These are phyloP conservation scores for Serinus canaria DNA, from an alignment of 2,113 vertebrate genomes.

Conservation along the genomic window DNA sequence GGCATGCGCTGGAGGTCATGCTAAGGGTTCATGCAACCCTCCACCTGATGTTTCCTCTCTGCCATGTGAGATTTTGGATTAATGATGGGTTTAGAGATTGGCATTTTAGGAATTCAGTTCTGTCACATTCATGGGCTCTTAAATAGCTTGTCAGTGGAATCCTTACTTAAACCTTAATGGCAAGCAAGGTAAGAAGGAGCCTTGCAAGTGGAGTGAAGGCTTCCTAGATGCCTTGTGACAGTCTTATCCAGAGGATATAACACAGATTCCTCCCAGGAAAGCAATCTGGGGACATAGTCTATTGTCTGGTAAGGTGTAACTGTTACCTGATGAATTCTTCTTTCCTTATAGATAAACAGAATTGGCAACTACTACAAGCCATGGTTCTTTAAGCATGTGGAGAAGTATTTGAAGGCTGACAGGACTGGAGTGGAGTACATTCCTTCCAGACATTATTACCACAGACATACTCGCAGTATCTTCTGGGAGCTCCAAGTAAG, in stretches of 20 bases:
- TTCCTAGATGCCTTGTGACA: not conserved
- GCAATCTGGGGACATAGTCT: not conserved
- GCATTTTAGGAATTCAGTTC: not conserved
- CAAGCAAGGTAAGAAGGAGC: not conserved
- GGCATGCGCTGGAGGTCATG: not conserved
- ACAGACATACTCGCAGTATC: slow-evolving; percentile 95
- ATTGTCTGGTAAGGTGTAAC: not conserved
- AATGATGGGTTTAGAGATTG: not conserved
- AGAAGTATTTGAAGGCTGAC: slow-evolving; percentile 81
- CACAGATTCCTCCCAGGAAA: not conserved
- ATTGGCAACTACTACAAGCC: slow-evolving; percentile 95
- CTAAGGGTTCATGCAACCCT: not conserved
- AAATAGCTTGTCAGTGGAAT: not conserved
- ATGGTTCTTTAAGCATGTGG: slow-evolving; percentile 97
- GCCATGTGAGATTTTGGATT: not conserved
- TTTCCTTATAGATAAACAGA: slow-evolving; percentile 83
- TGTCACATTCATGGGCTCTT: not conserved
- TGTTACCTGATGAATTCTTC: not conserved
- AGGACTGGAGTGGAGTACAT: slow-evolving; percentile 85
- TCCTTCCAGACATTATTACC: slow-evolving; percentile 95
- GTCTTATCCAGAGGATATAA: not conserved
- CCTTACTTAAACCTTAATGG: not conserved
- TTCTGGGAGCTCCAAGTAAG: slow-evolving; percentile 98
- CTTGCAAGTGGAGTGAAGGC: not conserved
- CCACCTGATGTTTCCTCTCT: not conserved